Percentiles rank a stretch among this genome's conserved stretches.
Conservation (phyloP, 2,888 invertebrate species). For the Luffia ferchaultella region DNA sequence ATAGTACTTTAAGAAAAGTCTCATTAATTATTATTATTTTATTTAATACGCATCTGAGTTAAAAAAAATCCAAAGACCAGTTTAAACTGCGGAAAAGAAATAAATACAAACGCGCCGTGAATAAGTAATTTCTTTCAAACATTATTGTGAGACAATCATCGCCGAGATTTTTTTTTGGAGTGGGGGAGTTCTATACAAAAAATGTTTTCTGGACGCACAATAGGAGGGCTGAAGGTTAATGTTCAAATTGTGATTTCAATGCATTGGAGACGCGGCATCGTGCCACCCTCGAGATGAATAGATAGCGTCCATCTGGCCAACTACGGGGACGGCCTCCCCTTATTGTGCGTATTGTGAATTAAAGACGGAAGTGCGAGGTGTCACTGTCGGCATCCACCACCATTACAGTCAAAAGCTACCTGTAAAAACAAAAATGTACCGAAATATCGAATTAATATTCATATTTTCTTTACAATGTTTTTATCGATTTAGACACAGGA, state of each 20-base stretch:
- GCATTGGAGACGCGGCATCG: constrained; percentile 39
- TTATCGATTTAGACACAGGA: too few relatives aligned
- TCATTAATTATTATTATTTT: too few relatives aligned
- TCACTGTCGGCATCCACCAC: too few relatives aligned
- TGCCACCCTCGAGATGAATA: constrained; percentile 35
- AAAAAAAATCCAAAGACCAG: too few relatives aligned
- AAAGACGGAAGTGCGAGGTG: neutral
- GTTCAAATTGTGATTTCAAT: constrained; percentile 59
- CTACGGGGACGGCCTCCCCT: constrained; percentile 1
- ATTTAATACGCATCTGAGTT: too few relatives aligned
- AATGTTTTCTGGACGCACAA: constrained; percentile 43
- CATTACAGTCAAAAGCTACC: constrained; percentile 19
- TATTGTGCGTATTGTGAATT: neutral
- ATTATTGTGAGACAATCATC: constrained; percentile 51
- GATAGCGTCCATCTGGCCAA: constrained; percentile 52
- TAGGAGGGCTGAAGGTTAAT: constrained; percentile 38
- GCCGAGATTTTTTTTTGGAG: constrained; percentile 19
- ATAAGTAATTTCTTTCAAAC: constrained; percentile 52
- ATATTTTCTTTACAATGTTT: too few relatives aligned
- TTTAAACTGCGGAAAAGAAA: too few relatives aligned
- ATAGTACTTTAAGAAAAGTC: too few relatives aligned
- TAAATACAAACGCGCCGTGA: constrained; percentile 41
- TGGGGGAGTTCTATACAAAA: constrained; percentile 30
- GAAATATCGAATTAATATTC: constrained; percentile 30
- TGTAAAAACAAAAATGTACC: constrained; percentile 23